Evolutionary conservation across 53 echinoderm and acorn worm genomes (phyloP), one percentile per base, ranked within the genome.

Genomic region (Arbacia lixula): DNA sequence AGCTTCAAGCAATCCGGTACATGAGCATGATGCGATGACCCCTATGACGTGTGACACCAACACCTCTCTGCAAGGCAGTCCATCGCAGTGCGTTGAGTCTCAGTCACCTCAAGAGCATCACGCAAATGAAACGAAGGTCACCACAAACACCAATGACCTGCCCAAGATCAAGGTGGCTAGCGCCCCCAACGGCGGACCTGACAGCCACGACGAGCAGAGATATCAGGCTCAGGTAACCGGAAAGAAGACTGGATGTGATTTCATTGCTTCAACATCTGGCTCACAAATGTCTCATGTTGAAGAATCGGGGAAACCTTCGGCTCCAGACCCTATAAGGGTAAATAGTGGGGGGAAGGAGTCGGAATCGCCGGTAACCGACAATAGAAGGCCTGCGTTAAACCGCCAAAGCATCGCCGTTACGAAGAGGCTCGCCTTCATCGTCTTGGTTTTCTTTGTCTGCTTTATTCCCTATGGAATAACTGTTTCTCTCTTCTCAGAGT

Each of bases 401-500:
- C n/a, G n/a, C n/a, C n/a, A n/a, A n/a, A n/a, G n/a, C n/a, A 46
- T 85, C 3, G 85, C 76, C 35, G 88, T 95, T 19, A 95, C 95
- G 29, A 93, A 92, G 46, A 87, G 93, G 40, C 87, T 95, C 4
- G 93, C 93, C 41, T 90, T 93, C 65, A 90, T 95, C 33, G 88
- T 95, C n/a, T 85, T 85, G 16, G 92, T 86, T 34, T 95, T 92
- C 80, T 83, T 90, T 86, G 37, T 90, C 61, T 95, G 92, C 58
- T 90, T 88, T 58, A 73, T 71, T 29, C 93, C 95, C 12, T 90
- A 90, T 36, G 84, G 86, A 26, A 71, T 92, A 24, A 86, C 85
- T 11, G 71, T 95, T 12, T 56, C 90, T 28, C 83, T 93, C 16
- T 86, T 88, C 5, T 88, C 90, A 10, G 67, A 83, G 51, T 86